Percentiles rank a stretch among this genome's conserved stretches.
These are phyloP conservation scores for Polypterus bichir DNA, from an alignment of 2,113 vertebrate genomes.

Conservation along the genomic window DNA sequence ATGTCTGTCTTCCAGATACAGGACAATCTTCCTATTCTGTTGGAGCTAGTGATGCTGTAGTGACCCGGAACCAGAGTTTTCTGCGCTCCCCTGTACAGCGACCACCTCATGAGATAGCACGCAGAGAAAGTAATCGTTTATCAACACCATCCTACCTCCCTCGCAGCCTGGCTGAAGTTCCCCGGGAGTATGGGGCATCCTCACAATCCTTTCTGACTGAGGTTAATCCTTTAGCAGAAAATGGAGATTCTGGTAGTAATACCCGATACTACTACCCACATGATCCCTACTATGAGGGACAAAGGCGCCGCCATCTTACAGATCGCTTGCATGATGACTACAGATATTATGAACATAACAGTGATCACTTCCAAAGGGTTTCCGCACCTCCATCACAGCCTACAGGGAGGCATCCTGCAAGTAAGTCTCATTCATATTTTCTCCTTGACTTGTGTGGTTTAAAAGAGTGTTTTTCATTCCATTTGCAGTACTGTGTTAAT, in stretches of 20 bases:
- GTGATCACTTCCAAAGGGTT: conserved; percentile 74
- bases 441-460: too few species aligned
- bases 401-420: conserved; percentile 69
- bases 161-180: conserved; percentile 67
- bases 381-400: conserved; percentile 50
- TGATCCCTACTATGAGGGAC: conserved; percentile 71
- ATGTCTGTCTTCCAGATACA: conserved; percentile 69
- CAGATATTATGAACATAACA: conserved; percentile 79
- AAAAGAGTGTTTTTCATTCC: too few species aligned
- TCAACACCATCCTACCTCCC: conserved; percentile 81
- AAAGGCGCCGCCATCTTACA: conserved; percentile 53
- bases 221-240: conserved; percentile 59
- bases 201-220: conserved; percentile 78
- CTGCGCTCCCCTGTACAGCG: conserved; percentile 65
- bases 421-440: conserved; percentile 35
- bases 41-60: conserved; percentile 49
- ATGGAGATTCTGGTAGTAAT: conserved; percentile 55
- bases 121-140: conserved; percentile 80
- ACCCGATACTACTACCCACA: conserved; percentile 61
- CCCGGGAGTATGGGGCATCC: conserved; percentile 73
- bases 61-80: conserved; percentile 76
- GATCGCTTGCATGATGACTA: conserved; percentile 76
- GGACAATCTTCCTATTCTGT: conserved; percentile 47
- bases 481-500: too few species aligned
- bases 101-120: conserved; percentile 68